A percentile compares a stretch with the other conserved stretches of the same genome.
Evolutionary conservation across 2,797 vertebrate species (phyloP).

Genomic region (Phrynocephalus vlangalii): DNA sequence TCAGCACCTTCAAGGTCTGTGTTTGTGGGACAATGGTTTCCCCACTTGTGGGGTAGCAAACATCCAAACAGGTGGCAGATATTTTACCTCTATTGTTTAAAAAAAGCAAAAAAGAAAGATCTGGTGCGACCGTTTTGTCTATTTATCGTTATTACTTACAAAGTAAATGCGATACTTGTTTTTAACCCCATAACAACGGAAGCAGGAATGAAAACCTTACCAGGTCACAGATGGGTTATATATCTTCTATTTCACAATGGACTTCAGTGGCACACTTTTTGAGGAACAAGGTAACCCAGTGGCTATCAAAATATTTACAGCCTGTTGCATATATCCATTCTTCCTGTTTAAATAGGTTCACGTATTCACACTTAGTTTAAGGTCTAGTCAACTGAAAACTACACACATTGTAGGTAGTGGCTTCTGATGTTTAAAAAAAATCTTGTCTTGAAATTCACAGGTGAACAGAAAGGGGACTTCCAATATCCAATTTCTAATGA

Average conservation of each 20-base stretch:
- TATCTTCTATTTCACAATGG: conserved; percentile 16
- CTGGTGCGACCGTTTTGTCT: neutral
- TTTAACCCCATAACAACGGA: neutral
- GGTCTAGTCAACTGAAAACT: conserved; percentile 47
- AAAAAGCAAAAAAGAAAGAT: neutral
- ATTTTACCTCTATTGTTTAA: neutral
- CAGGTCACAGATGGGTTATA: conserved; percentile 45
- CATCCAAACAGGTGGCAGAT: neutral
- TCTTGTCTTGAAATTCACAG: conserved; percentile 6
- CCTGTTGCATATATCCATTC: neutral
- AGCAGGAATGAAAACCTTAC: conserved; percentile 44
- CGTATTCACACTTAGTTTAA: conserved; percentile 32
- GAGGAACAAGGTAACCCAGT: conserved; percentile 26
- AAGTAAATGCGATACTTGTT: neutral
- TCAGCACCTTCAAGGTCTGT: neutral
- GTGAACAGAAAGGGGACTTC: conserved; percentile 20
- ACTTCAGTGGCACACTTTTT: conserved; percentile 56
- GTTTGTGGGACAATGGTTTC: neutral
- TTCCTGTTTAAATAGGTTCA: neutral
- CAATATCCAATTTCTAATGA: neutral
- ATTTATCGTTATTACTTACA: neutral
- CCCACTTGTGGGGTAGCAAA: neutral
- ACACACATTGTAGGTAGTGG: conserved; percentile 14
- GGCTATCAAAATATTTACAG: neutral
- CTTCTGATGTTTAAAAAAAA: conserved; percentile 12